phyloP scores from a whole-genome alignment of 2,888 invertebrate genomes.

The Synergus laeviventris region DNA sequence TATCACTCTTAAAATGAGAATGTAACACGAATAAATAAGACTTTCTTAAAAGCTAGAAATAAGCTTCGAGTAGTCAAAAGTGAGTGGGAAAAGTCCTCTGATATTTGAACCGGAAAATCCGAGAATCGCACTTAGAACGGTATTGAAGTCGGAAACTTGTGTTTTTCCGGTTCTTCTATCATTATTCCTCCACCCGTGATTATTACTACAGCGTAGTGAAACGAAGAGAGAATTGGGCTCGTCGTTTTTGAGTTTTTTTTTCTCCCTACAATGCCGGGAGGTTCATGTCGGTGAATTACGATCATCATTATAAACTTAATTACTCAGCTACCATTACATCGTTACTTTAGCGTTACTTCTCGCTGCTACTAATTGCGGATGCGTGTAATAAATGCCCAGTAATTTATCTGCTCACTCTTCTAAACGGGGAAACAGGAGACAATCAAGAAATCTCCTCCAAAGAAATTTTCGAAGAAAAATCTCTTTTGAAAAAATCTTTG shows the following conservation, averaged over 20 bases:
- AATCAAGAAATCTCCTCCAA: constrained; percentile 10
- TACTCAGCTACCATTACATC: constrained; percentile 45
- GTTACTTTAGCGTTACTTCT: constrained; percentile 47
- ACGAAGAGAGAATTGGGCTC: constrained; percentile 16
- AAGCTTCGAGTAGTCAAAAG: not conserved
- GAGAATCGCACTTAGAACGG: constrained; percentile 23
- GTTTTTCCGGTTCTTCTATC: constrained; percentile 11
- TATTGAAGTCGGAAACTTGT: constrained; percentile 26
- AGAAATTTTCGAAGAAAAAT: not conserved
- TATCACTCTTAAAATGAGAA: not conserved
- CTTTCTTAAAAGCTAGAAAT: not conserved
- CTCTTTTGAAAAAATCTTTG: not conserved
- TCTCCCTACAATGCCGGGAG: constrained; percentile 15
- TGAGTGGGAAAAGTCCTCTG: constrained; percentile 24
- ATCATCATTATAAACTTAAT: constrained; percentile 42
- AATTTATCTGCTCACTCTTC: constrained; percentile 45
- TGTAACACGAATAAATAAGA: not conserved
- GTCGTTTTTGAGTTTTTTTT: constrained; percentile 25
- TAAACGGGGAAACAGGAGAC: constrained; percentile 22
- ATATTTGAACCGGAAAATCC: constrained; percentile 19
- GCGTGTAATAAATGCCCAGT: constrained; percentile 62
- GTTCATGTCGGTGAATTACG: constrained; percentile 44
- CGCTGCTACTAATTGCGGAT: constrained; percentile 54
- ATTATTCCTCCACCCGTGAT: not conserved
- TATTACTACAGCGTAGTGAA: constrained; percentile 13